Evolutionary conservation across 2,888 invertebrate species (phyloP), one percentile per base, ranked within the genome.

Genomic region (Euclidia mi): DNA sequence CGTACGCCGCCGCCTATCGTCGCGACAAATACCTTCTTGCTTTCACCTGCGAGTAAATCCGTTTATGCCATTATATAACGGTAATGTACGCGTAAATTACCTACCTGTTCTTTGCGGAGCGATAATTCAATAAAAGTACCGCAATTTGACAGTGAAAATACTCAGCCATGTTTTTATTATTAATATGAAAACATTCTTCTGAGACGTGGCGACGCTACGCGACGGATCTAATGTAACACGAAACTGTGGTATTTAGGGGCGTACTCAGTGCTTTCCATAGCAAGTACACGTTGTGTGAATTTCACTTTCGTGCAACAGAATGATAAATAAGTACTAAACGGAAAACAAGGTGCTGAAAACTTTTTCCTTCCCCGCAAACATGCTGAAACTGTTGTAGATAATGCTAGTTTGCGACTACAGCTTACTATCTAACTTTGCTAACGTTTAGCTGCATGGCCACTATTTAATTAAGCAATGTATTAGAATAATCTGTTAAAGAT

Each of bases 241-340:
- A 56, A 53, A 14, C 32, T 56, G 40, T 59, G 45, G 43, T 52
- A 44, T 43, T 49, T 64, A 64, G 38, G 34, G 31, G 25, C 29
- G 14, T 55, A 51, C 40, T 37, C 38, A 25, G 20, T 25, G 20
- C 20, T 55, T 40, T 31, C 45, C 20, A 25, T 7, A 25, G 20
- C 20, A 7, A 50, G 47, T 52, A 35, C 56, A 56, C 61, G 44
- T 68, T 66, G 74, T 71, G 76, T 66, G 72, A 71, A 76, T 74
- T 73, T 72, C 75, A 68, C 73, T 64, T 73, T 71, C 73, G 70
- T 74, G 72, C 71, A 61, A 56, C 60, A 65, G 64, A 72, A 75
- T 77, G 76, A 79, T 79, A 82, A 81, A 81, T 80, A 82, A 81
- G 80, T 80, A 79, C 70, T 68, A 73, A 76, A 53, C 56, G 45